phyloP scores from a whole-genome alignment of 1,140 invertebrate species.

The Tetranychus urticae region DNA sequence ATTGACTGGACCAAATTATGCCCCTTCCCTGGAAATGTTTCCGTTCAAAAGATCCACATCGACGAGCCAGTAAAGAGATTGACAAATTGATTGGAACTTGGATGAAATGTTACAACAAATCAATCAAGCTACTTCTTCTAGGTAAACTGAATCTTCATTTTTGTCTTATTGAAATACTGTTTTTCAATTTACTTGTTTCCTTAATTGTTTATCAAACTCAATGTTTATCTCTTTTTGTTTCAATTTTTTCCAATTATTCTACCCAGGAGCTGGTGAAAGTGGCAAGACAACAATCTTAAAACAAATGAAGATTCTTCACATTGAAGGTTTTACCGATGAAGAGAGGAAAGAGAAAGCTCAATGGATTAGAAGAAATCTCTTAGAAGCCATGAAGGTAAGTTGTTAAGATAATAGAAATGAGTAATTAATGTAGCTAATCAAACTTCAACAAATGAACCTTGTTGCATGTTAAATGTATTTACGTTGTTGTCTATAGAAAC shows the following conservation, averaged over 20 bases:
- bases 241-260: neutral
- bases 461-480: neutral
- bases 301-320: constrained; percentile 54
- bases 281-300: constrained; percentile 53
- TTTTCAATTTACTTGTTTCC: no score
- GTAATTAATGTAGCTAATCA: no score
- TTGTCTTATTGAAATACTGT: neutral
- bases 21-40: neutral
- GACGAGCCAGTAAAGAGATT: constrained; percentile 15
- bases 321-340: constrained; percentile 37
- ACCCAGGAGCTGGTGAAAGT: constrained; percentile 24
- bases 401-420: neutral
- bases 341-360: constrained; percentile 34
- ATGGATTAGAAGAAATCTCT: constrained; percentile 36
- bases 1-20: neutral
- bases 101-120: constrained; percentile 20
- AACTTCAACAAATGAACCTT: neutral
- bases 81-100: constrained; percentile 20
- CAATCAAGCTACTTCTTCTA: constrained; percentile 37
- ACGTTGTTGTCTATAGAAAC: no score
- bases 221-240: neutral
- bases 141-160: constrained; percentile 17
- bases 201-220: neutral
- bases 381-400: constrained; percentile 33
- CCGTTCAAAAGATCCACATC: constrained; percentile 4